Conservation (phyloP, 2,888 invertebrate species). For the Mantis religiosa region DNA sequence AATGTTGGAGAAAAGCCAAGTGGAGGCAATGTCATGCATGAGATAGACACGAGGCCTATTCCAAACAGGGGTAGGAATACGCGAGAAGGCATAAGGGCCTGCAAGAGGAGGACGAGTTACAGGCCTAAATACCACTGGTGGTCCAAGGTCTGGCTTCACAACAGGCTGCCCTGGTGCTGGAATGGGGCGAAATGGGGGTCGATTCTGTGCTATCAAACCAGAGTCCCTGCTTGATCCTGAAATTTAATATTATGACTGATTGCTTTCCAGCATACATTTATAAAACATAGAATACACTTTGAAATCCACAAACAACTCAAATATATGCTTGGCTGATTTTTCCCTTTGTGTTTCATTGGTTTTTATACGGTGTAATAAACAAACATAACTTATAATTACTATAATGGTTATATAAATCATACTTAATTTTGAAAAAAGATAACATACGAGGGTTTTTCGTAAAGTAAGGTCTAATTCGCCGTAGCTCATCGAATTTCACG, state of each 20-base stretch:
- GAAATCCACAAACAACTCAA: not conserved
- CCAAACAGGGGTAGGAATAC: constrained; percentile 75
- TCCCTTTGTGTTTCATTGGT: not conserved
- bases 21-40: constrained; percentile 64
- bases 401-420: too few species aligned
- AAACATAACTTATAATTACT: too few species aligned
- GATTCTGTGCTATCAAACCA: constrained; percentile 31
- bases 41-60: constrained; percentile 77
- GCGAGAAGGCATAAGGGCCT: constrained; percentile 86
- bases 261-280: not conserved
- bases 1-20: constrained; percentile 82
- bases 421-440: too few species aligned
- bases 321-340: not conserved
- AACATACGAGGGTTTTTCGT: too few species aligned
- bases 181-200: constrained; percentile 35
- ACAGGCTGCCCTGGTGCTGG: constrained; percentile 36
- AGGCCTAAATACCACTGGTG: constrained; percentile 45
- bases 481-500: too few species aligned
- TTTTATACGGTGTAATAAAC: too few species aligned
- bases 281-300: not conserved
- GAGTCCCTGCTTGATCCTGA: constrained; percentile 5
- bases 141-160: constrained; percentile 49
- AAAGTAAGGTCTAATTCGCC: too few species aligned
- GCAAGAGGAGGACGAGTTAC: constrained; percentile 69
- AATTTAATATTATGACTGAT: constrained; percentile 3